Evolutionary conservation across 2,888 invertebrate species (phyloP), one percentile per base, ranked within the genome.

Genomic region (Morpho achilles): DNA sequence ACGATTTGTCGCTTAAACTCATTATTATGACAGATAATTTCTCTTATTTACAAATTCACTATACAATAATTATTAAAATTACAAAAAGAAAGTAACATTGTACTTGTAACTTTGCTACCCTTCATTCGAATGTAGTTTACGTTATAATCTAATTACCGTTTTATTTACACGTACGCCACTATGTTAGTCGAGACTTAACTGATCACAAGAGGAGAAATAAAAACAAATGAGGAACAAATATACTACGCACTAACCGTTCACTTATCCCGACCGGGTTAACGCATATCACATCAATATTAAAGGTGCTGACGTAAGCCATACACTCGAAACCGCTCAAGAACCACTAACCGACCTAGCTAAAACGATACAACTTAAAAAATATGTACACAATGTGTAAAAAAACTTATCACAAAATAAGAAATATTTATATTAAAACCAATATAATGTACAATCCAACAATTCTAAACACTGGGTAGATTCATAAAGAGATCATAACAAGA

Each of bases 1-100:
- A 88, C 86, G 84, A 86, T 87, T 88, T 87, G 80, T 85, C 84
- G 82, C 84, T 88, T 86, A 87, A 82, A 81, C 80, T 81, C 80
- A 82, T 86, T 89, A 90, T 88, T 88, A 89, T 89, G 90, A 86
- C 87, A 88, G 82, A 89, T 88, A 88, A 80, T 89, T 86, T 71
- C 83, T 90, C 90, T 90, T 90, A 90, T 90, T 82, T 90, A 90
- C 90, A 90, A 80, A 82, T 87, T 84, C 69, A 75, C 84, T 89
- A 87, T 89, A 89, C 87, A 88, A 82, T 84, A 86, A 78, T 77
- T 70, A 69, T 84, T 80, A 65, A 81, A 87, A 82, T 82, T 80
- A 82, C 75, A 58, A 63, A 61, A 65, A 84, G 80, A 86, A 87
- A 85, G 86, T 87, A 87, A 87, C 85, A 86, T 88, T 89, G 90